Conservation (phyloP, 2,888 invertebrate genomes). For the Mythimna vitellina region DNA sequence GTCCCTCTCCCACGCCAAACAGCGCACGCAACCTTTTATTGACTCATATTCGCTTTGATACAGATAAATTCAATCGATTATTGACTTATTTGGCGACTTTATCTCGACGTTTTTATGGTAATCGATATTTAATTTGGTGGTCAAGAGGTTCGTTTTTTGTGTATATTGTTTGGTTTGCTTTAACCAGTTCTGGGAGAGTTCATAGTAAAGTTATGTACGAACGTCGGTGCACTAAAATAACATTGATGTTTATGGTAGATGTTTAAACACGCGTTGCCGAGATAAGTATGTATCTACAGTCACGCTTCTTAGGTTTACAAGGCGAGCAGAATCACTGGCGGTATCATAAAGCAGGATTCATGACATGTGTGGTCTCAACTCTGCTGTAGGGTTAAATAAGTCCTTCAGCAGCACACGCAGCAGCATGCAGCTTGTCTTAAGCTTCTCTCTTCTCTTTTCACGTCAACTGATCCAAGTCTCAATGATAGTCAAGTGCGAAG, state of each 20-base stretch:
- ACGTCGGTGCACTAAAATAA: slow-evolving; percentile 48
- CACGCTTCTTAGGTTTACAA: slow-evolving; percentile 51
- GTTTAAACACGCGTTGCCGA: slow-evolving; percentile 49
- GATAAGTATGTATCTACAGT: slow-evolving; percentile 52
- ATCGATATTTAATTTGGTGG: slow-evolving; percentile 47
- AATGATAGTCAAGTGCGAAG: neutral
- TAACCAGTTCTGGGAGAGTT: slow-evolving; percentile 48
- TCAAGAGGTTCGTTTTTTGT: slow-evolving; percentile 23
- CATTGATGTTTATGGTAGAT: slow-evolving; percentile 52
- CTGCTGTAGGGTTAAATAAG: neutral
- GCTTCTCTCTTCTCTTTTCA: neutral
- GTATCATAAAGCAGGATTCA: slow-evolving; percentile 35
- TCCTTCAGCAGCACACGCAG: neutral
- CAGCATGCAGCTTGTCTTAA: neutral
- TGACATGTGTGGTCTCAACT: slow-evolving; percentile 50
- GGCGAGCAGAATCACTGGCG: slow-evolving; percentile 43
- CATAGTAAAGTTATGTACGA: slow-evolving; percentile 32
- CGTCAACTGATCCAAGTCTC: neutral
- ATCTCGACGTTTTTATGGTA: slow-evolving; percentile 44
- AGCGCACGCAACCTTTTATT: slow-evolving; percentile 68
- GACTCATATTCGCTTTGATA: slow-evolving; percentile 67
- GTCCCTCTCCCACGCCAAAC: slow-evolving; percentile 76
- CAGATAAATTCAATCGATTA: slow-evolving; percentile 61
- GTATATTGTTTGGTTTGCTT: slow-evolving; percentile 30
- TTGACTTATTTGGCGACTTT: slow-evolving; percentile 51